phyloP scores from a whole-genome alignment of 2,113 vertebrate genomes.

The Cinclus mexicanus region DNA sequence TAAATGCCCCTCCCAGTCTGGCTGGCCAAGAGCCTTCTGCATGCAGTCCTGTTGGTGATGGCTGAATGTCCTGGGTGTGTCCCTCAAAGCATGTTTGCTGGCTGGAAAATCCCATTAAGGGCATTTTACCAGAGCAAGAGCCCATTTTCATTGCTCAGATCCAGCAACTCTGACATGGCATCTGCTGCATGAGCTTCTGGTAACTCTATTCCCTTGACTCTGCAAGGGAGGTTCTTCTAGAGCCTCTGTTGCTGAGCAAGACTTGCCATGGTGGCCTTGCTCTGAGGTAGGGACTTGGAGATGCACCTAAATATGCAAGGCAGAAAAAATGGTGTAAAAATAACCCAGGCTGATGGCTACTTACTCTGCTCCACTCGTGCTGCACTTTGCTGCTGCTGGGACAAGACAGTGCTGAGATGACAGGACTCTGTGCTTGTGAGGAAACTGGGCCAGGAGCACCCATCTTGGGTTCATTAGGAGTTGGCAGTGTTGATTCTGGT shows the following conservation, averaged over 20 bases:
- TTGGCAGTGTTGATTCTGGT: neutral
- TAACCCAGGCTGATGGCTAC: neutral
- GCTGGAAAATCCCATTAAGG: slow-evolving; percentile 7
- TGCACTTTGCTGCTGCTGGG: neutral
- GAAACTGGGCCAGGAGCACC: neutral
- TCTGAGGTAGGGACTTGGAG: neutral
- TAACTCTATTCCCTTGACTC: neutral
- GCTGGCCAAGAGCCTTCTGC: neutral
- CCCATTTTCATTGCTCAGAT: neutral
- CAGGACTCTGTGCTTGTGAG: neutral
- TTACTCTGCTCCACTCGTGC: accelerated
- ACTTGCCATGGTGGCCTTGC: neutral
- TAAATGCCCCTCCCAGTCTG: slow-evolving; percentile 6
- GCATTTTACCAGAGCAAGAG: neutral
- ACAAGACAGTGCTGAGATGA: neutral
- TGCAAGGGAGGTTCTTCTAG: neutral
- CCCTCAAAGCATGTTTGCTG: neutral
- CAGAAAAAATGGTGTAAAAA: neutral
- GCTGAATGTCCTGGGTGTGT: slow-evolving; percentile 34
- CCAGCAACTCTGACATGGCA: neutral
- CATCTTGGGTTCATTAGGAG: neutral
- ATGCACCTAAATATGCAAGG: neutral
- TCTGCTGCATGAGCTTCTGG: neutral
- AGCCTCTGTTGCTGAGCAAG: neutral
- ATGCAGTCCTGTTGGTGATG: neutral